Percentiles rank a stretch among this genome's conserved stretches.
These are phyloP conservation scores for Parasteatoda tepidariorum DNA, from an alignment of 1,140 invertebrate genomes.

Conservation along the genomic window DNA sequence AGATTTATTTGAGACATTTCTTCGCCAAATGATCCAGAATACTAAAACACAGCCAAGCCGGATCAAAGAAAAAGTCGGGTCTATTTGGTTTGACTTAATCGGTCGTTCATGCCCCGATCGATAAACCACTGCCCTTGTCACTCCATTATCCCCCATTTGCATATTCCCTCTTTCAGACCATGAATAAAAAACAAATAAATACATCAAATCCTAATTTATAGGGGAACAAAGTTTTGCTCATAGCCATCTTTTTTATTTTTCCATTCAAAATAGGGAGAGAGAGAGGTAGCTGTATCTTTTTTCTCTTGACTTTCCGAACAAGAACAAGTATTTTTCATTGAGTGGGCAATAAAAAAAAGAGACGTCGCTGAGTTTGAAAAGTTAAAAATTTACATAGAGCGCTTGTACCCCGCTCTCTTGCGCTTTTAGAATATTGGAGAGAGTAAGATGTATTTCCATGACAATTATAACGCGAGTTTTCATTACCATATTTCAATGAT, in stretches of 20 bases:
- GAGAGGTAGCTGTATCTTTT: slow-evolving; percentile 1
- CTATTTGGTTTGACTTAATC: slow-evolving; percentile 57
- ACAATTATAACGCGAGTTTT: too few relatives aligned
- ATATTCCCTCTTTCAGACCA: slow-evolving; percentile 26
- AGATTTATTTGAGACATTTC: too few relatives aligned
- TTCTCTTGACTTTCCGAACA: slow-evolving; percentile 7
- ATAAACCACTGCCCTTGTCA: slow-evolving; percentile 59
- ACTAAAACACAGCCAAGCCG: too few relatives aligned
- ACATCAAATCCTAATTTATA: slow-evolving; percentile 31
- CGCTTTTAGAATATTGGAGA: neutral
- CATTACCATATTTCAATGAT: too few relatives aligned
- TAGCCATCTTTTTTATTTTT: neutral
- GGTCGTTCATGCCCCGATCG: slow-evolving; percentile 34
- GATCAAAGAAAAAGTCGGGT: neutral
- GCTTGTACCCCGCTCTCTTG: neutral
- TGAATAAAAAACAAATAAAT: slow-evolving; percentile 32
- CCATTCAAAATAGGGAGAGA: neutral
- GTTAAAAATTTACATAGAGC: neutral
- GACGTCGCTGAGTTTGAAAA: neutral
- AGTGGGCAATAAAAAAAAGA: slow-evolving; percentile 43
- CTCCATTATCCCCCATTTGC: slow-evolving; percentile 59
- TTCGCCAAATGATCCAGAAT: too few relatives aligned
- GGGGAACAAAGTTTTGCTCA: slow-evolving; percentile 15
- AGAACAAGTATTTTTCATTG: slow-evolving; percentile 46
- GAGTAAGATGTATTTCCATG: too few relatives aligned